phyloP scores from a whole-genome alignment of 2,113 vertebrate genomes.

The Plecotus auritus region DNA sequence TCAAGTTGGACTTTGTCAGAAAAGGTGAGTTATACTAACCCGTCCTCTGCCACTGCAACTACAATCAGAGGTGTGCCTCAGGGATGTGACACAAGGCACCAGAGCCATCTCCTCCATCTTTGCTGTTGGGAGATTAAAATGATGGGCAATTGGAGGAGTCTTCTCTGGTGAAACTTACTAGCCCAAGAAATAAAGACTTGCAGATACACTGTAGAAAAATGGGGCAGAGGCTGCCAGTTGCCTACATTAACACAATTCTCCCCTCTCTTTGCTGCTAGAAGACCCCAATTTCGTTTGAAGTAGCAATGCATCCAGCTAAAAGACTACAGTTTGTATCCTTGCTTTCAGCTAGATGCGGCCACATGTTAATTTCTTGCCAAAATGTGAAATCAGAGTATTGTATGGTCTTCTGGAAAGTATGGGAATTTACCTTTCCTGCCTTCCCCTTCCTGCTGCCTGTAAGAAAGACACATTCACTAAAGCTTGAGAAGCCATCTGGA shows the following conservation, averaged over 20 bases:
- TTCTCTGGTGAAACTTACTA: not conserved
- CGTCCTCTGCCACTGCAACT: not conserved
- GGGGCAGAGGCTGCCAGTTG: not conserved
- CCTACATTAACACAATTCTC: not conserved
- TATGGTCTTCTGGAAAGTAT: not conserved
- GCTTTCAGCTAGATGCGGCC: not conserved
- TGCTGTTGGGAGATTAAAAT: not conserved
- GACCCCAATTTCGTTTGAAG: not conserved
- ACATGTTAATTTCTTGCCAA: not conserved
- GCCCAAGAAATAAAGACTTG: not conserved
- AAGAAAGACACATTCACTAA: not conserved
- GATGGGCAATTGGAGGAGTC: not conserved
- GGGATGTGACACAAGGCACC: too few relatives aligned
- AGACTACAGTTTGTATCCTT: not conserved
- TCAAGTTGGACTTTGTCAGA: not conserved
- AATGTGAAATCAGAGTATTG: not conserved
- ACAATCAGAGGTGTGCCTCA: not conserved
- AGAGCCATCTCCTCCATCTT: not conserved
- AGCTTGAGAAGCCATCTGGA: not conserved
- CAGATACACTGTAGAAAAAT: not conserved
- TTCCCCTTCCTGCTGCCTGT: not conserved
- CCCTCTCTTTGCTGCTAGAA: not conserved
- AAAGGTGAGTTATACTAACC: not conserved
- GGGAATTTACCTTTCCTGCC: not conserved
- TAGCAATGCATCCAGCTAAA: not conserved